Evolutionary conservation across 2,888 invertebrate genomes (phyloP).

Genomic region (Harpalus rubripes): DNA sequence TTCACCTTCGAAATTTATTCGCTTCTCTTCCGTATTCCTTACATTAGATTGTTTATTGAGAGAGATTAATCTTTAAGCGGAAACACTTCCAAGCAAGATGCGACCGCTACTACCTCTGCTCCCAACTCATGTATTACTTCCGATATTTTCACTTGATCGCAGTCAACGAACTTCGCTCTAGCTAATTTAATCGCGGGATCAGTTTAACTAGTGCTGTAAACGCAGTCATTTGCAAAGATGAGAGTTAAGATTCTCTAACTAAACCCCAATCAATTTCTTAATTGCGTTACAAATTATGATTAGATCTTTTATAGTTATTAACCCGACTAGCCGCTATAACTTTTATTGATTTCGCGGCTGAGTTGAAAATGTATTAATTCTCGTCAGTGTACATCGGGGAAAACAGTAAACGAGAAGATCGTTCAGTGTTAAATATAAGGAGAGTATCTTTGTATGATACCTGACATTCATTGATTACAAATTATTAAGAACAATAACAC

Average conservation of each 20-base stretch:
- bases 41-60: background rate
- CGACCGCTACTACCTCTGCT: background rate
- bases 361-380: constrained; percentile 27
- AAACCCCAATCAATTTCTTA: constrained; percentile 35
- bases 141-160: constrained; percentile 39
- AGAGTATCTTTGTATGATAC: too few species aligned
- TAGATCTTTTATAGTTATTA: constrained; percentile 53
- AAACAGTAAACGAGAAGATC: too few species aligned
- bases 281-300: constrained; percentile 54
- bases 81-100: constrained; percentile 30
- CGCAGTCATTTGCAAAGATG: constrained; percentile 35
- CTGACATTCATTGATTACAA: too few species aligned
- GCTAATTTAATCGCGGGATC: constrained; percentile 44
- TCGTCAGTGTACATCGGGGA: background rate
- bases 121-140: constrained; percentile 15
- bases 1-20: background rate
- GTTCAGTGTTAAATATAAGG: too few species aligned
- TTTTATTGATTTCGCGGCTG: constrained; percentile 29
- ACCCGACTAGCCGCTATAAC: constrained; percentile 3
- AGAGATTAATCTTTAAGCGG: constrained; percentile 37
- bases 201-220: constrained; percentile 28
- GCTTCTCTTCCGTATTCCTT: background rate
- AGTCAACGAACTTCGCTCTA: constrained; percentile 16
- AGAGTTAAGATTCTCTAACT: constrained; percentile 35
- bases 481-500: too few species aligned